Base-by-base conservation (phyloP, 1,140 invertebrate genomes). In the Drosophila ercepeae region DNA sequence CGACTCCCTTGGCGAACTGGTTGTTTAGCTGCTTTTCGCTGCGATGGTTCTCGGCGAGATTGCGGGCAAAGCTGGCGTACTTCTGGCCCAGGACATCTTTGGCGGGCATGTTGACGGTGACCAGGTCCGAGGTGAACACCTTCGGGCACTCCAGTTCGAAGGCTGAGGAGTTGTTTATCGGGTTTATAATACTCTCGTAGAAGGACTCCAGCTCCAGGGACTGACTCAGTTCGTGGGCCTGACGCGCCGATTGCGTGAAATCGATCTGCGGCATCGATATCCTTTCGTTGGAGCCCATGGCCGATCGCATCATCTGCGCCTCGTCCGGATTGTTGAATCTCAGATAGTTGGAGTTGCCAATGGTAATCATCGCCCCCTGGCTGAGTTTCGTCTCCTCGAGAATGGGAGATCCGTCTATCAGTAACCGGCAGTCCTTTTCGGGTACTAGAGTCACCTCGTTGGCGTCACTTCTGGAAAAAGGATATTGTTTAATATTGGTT, bases 311-410 rank as follows among this genome's bases (percentile, higher is more conserved):
- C 57, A 97, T 93, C 78, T 95, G 94, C 1, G 97, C 97, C 90
- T 97, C 96, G 44, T 95, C 95, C 0, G 97, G 97, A 92, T 97
- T 96, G 90, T 98, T 98, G 92, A 97, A 98, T 7, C 97, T 94
- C 88, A 98, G 94, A 89, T 96, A 97, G 86, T 96, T 97, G 8
- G 96, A 97, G 25, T 96, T 93, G 14, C 97, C 97, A 53, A 98
- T 95, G 45, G 96, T 97, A 48, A 98, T 92, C 95, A 97, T 97
- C 84, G 94, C 95, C 84, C 96, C 96, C 95, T 92, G 65, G 92
- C 92, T 82, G 18, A 91, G 49, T 50, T 91, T 89, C 0, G 75
- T 78, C 58, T 91, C 90, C 55, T 81, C 72, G 32, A 60, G 55
- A 29, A 92, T 76, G 21, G 74, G 69, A 11, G 68, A 51, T 7